Base-by-base conservation (phyloP, 2,113 vertebrate genomes). In the Scomber colias region DNA sequence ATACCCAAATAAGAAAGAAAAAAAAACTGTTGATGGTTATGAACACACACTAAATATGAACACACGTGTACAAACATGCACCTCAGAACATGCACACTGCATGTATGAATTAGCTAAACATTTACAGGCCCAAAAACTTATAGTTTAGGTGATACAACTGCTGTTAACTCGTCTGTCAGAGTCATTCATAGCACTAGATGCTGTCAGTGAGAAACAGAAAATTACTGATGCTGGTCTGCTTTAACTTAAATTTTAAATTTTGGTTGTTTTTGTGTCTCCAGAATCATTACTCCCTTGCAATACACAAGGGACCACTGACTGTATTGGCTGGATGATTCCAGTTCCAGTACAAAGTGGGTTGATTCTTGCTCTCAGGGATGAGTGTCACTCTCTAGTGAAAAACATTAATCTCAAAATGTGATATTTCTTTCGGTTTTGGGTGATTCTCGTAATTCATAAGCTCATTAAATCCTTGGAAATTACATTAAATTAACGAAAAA, bases 61-160 rank as follows among this genome's bases (percentile, higher is more conserved):
- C 35, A 40, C 35, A 9, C 35, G 8, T 57, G 60, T 65, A 63
- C 49, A 69, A 46, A 73, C 79, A 45, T 61, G 65, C 10, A 8
- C 60, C 75, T 19, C 56, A 56, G 13, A 68, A 66, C 72, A 79
- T 49, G 81, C 49, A 56, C 61, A 62, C 35, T n/a, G 53, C 51
- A 62, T 17, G 61, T 56, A 31, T 56, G 53, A 80, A 87, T 88
- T 86, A 76, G 71, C 45, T 55, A 57, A 51, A 76, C 70, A 56
- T 66, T 46, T 30, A 44, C 19, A 71, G 11, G 16, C 50, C 57
- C 49, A 50, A 61, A 85, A 82, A 65, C 19, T 7, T 67, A 61
- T 77, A 19, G 75, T 85, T 78, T 87, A 74, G 55, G 57, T 81
- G 46, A 74, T 87, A 81, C 82, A 81, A 46, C 81, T 13, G 51